A percentile compares a stretch with the other conserved stretches of the same genome.
These are phyloP conservation scores for pig (Sus scrofa) DNA, from an alignment of 2,113 vertebrate species.

Conservation along the genomic window T2T-Sscrofa CM000817.6:129380001-129380500, in stretches of 20 bases:
- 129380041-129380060: background rate
- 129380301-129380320: background rate
- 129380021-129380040: background rate
- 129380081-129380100: background rate
- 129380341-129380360: background rate
- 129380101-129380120: background rate
- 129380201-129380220: background rate
- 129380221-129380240: background rate
- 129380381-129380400: background rate
- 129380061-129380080: background rate
- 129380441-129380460: too few relatives aligned
- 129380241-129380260: background rate
- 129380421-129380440: too few relatives aligned
- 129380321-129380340: background rate
- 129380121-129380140: background rate
- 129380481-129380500: too few relatives aligned
- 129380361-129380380: background rate
- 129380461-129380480: too few relatives aligned
- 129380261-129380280: background rate
- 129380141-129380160: background rate
- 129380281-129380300: background rate
- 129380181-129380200: background rate
- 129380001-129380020: background rate
- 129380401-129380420: background rate
- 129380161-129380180: background rate